These are phyloP conservation scores for Bursaphelenchus okinawaensis DNA, from an alignment of 2,888 invertebrate genomes.

Conservation along the genomic window DNA sequence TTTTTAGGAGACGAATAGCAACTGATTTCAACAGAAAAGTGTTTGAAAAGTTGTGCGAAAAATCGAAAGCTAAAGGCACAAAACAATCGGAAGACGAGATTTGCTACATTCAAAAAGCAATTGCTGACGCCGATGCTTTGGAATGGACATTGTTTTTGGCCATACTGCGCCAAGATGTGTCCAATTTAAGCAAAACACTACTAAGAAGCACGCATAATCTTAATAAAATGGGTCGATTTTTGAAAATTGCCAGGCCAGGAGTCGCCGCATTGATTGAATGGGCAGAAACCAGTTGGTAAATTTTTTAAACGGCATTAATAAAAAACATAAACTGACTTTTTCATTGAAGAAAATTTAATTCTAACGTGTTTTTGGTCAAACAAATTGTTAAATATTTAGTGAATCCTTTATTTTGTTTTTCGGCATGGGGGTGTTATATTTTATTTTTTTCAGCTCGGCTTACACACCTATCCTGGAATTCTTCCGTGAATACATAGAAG, in stretches of 20 bases:
- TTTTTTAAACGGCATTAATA: too few species aligned
- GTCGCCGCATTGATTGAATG: conserved; percentile 38
- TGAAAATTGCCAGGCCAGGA: conserved; percentile 27
- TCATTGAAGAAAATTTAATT: too few species aligned
- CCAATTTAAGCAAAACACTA: conserved; percentile 32
- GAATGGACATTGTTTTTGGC: conserved; percentile 50
- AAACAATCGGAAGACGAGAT: conserved; percentile 27
- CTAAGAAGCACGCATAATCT: conserved; percentile 15
- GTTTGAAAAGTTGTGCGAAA: conserved; percentile 31
- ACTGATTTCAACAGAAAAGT: conserved; percentile 21
- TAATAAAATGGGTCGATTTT: conserved; percentile 21
- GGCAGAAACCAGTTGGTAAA: conserved; percentile 46
- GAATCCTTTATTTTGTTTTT: too few species aligned
- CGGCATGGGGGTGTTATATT: background rate
- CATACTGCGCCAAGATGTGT: conserved; percentile 43
- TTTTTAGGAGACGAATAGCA: background rate
- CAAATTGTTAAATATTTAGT: too few species aligned
- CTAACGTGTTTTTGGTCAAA: too few species aligned
- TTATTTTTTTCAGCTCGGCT: conserved; percentile 6
- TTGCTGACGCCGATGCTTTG: conserved; percentile 37
- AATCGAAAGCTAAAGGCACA: conserved; percentile 23
- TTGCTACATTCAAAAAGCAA: conserved; percentile 33
- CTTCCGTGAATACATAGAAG: conserved; percentile 7
- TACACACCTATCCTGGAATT: conserved; percentile 11
- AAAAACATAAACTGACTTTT: too few species aligned